Evolutionary conservation across 2,797 vertebrate genomes (phyloP).

Genomic region (Limnodromus scolopaceus): DNA sequence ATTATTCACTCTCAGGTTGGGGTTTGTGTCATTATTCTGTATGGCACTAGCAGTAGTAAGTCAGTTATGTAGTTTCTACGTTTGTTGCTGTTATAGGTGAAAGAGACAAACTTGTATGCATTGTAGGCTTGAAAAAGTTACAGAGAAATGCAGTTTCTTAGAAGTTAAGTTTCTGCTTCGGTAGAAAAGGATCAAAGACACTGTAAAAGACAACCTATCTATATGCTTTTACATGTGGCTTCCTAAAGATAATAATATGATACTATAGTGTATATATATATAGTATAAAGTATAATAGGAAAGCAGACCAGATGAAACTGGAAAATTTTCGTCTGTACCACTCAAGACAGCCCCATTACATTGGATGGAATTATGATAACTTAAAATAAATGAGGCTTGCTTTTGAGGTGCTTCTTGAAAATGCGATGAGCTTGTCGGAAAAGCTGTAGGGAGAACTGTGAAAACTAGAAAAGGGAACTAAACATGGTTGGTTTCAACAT

Average conservation of each 20-base stretch:
- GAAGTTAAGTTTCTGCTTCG: slow-evolving; percentile 36
- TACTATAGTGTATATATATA: neutral
- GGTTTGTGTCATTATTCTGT: neutral
- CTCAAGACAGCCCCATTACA: neutral
- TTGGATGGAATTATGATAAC: neutral
- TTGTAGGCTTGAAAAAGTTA: slow-evolving; percentile 22
- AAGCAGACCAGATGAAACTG: neutral
- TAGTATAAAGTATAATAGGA: neutral
- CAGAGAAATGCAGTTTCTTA: slow-evolving; percentile 9
- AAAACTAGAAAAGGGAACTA: neutral
- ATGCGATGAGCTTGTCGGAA: neutral
- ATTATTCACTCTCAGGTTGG: neutral
- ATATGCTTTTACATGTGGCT: neutral
- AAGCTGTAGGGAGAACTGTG: neutral
- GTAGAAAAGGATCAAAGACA: slow-evolving; percentile 38
- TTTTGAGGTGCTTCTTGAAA: neutral
- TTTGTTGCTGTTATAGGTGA: neutral
- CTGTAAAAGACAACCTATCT: neutral
- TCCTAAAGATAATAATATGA: neutral
- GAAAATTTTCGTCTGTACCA: neutral
- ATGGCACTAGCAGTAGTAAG: neutral
- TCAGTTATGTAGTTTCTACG: neutral
- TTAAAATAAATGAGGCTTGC: neutral
- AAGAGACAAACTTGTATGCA: neutral
- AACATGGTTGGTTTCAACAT: neutral